phyloP scores from a whole-genome alignment of 2,888 invertebrate species.

The Microctonus brassicae region DNA sequence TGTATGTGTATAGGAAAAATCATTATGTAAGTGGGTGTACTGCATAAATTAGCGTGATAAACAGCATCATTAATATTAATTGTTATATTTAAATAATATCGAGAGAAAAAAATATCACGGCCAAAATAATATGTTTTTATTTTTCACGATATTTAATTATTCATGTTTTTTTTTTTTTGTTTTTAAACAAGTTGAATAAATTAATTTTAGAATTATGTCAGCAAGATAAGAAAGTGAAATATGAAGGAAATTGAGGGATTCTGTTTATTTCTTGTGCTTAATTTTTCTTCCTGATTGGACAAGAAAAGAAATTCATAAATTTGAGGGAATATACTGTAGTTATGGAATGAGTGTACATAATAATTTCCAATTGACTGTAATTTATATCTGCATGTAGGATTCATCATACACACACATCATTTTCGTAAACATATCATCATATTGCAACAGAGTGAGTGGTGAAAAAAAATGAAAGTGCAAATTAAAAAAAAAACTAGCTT shows the following conservation, averaged over 20 bases:
- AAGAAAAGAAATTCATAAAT: neutral
- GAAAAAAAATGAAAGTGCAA: neutral
- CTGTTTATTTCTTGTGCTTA: neutral
- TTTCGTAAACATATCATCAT: neutral
- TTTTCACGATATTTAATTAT: neutral
- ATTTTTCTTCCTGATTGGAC: neutral
- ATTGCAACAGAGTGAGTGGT: neutral
- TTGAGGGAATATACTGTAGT: neutral
- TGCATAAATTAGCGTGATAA: neutral
- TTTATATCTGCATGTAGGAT: neutral
- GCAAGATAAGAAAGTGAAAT: no score
- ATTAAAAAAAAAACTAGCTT: neutral
- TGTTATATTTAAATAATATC: neutral
- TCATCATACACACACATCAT: neutral
- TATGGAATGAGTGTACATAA: neutral
- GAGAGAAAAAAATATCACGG: neutral
- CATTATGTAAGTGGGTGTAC: neutral
- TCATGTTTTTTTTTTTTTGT: neutral
- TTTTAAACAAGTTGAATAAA: neutral
- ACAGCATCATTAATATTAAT: neutral
- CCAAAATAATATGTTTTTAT: neutral
- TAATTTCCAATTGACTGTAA: neutral
- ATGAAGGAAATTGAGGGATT: neutral
- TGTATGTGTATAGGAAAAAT: neutral
- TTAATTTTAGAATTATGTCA: neutral